Evolutionary conservation across 2,888 invertebrate species (phyloP), one percentile per base, ranked within the genome.

Genomic region (Athripsodes cinereus): DNA sequence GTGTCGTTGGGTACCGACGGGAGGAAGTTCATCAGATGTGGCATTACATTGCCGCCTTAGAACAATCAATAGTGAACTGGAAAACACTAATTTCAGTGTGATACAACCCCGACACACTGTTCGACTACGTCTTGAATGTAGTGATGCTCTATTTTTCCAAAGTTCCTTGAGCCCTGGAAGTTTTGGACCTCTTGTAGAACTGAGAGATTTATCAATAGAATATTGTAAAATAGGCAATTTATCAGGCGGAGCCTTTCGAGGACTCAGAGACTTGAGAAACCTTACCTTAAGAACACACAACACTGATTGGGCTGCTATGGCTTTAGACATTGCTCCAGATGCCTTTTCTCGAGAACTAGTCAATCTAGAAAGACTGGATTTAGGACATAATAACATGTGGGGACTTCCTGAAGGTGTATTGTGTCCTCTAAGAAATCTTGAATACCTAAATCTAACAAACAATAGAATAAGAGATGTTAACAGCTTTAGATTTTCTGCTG

Each of bases 161-260:
- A 89, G 88, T 74, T 86, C 88, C 51, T 76, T 89, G 60, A 84
- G 84, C 68, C 84, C 88, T 56, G 88, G 87, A 66, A 89, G 88
- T 72, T 88, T 89, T 70, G 80, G 87, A 65, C 86, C 87, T 66
- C 76, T 89, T 65, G 80, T 87, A 63, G 89, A 90, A 72, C 76
- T 92, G 59, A 82, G 85, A 62, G 88, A 90, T 67, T 81, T 92
- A 53, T 85, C 86, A 47, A 86, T 92, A 66, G 90, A 90, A 70
- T 88, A 86, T 70, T 92, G 91, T 73, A 90, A 90, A 75, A 87
- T 91, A 62, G 87, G 87, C 57, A 89, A 89, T 69, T 78, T 91
- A 59, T 87, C 90, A 60, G 86, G 88, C 67, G 89, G 88, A 58
- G 88, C 91, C n/a, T 90, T 92, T 69, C 82, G 85, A 48, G 90